Percentiles rank a stretch among this genome's conserved stretches.
Conservation (phyloP, 2,113 vertebrate genomes). For the Pygoscelis adeliae region DNA sequence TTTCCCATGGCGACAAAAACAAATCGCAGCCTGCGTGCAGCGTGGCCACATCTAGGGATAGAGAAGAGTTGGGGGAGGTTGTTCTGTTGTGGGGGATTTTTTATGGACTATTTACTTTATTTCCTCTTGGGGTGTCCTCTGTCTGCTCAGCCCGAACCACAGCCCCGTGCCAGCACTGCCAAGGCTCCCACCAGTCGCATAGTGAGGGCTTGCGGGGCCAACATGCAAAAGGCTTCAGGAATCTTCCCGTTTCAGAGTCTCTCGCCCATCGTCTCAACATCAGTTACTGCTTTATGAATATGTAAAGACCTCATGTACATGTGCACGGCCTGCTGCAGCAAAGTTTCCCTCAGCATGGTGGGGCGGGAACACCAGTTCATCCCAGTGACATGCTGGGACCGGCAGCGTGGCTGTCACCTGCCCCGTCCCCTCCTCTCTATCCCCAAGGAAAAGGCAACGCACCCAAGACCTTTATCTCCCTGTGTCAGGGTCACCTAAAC, state of each 20-base stretch:
- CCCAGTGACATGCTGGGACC: not conserved
- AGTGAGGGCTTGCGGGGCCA: not conserved
- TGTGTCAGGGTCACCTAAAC: not conserved
- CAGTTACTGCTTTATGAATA: not conserved
- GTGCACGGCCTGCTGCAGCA: not conserved
- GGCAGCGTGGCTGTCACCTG: accelerated
- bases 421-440: not conserved
- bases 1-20: not conserved
- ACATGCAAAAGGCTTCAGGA: accelerated
- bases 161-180: not conserved
- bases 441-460: not conserved
- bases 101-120: not conserved
- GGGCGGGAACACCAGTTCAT: not conserved
- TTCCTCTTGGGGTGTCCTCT: not conserved
- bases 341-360: not conserved
- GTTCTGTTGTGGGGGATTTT: not conserved
- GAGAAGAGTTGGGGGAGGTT: not conserved
- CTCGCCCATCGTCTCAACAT: not conserved
- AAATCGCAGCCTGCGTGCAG: not conserved
- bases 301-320: not conserved
- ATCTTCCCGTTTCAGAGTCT: not conserved
- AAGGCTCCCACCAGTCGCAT: not conserved
- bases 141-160: not conserved
- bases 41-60: not conserved
- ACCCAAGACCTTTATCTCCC: not conserved